These are phyloP conservation scores for Stenurella melanura DNA, from an alignment of 2,888 invertebrate species.

Conservation along the genomic window DNA sequence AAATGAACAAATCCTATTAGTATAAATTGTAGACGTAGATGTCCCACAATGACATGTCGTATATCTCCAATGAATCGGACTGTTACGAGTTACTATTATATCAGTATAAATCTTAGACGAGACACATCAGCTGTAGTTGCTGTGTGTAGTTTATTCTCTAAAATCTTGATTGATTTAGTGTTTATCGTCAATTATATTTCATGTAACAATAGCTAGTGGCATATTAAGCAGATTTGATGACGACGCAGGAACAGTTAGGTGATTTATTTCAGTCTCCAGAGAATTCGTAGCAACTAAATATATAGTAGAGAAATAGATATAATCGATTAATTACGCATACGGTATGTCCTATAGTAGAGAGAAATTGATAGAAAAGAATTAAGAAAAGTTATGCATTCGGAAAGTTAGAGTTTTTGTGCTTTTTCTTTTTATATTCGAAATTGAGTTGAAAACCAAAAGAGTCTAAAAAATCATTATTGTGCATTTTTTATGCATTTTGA, in stretches of 20 bases:
- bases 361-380: too few relatives aligned
- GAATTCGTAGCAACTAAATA: neutral
- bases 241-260: neutral
- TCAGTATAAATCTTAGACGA: conserved; percentile 46
- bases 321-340: neutral
- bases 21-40: conserved; percentile 54
- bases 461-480: too few relatives aligned
- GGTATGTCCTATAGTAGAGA: too few relatives aligned
- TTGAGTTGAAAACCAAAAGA: too few relatives aligned
- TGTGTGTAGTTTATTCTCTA: conserved; percentile 39
- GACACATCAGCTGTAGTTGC: conserved; percentile 45
- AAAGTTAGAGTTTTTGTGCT: too few relatives aligned
- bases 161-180: conserved; percentile 50
- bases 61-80: conserved; percentile 51
- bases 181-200: conserved; percentile 39
- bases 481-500: too few relatives aligned
- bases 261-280: neutral
- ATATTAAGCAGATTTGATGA: conserved; percentile 2
- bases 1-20: conserved; percentile 53
- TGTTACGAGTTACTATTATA: conserved; percentile 49
- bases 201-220: conserved; percentile 31
- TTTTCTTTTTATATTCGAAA: too few relatives aligned
- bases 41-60: conserved; percentile 53
- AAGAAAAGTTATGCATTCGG: too few relatives aligned
- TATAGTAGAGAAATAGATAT: conserved; percentile 1